These are phyloP conservation scores for Nixonia krombeini DNA, from an alignment of 1,140 invertebrate species.

Conservation along the genomic window DNA sequence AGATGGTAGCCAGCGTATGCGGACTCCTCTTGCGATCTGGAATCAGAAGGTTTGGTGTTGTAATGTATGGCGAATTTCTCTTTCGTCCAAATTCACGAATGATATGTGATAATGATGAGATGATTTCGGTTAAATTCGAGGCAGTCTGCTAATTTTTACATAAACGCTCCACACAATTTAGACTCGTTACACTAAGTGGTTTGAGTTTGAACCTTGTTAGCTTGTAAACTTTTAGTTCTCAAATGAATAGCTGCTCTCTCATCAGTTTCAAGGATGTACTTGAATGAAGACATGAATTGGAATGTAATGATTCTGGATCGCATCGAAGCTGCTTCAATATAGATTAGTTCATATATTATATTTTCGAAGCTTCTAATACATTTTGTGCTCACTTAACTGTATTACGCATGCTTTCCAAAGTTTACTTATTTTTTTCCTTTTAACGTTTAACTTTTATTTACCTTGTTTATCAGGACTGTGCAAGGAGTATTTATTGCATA, in stretches of 20 bases:
- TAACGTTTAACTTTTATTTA: slow-evolving; percentile 13
- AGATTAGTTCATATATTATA: slow-evolving; percentile 23
- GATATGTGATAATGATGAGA: slow-evolving; percentile 13
- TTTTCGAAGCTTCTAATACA: slow-evolving; percentile 29
- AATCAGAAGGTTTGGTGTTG: slow-evolving; percentile 74
- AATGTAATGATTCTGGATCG: slow-evolving; percentile 59
- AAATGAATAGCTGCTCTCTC: background rate
- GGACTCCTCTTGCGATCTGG: slow-evolving; percentile 88
- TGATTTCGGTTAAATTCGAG: slow-evolving; percentile 2
- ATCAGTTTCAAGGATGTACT: slow-evolving; percentile 6
- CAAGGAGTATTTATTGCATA: no score
- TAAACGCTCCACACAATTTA: slow-evolving; percentile 22
- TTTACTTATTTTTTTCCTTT: slow-evolving; percentile 18
- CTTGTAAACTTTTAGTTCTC: background rate
- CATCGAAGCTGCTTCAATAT: slow-evolving; percentile 52
- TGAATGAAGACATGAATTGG: slow-evolving; percentile 23
- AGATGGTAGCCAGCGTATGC: slow-evolving; percentile 97
- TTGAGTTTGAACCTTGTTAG: slow-evolving; percentile 1
- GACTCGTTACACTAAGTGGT: slow-evolving; percentile 15
- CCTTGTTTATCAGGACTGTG: no score
- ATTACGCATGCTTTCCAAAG: slow-evolving; percentile 31
- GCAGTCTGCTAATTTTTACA: slow-evolving; percentile 16
- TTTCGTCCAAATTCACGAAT: slow-evolving; percentile 41
- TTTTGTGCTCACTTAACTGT: slow-evolving; percentile 27
- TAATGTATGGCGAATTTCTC: slow-evolving; percentile 30